phyloP scores from a whole-genome alignment of 2,888 invertebrate genomes.

The Sinohyriopsis cumingii region DNA sequence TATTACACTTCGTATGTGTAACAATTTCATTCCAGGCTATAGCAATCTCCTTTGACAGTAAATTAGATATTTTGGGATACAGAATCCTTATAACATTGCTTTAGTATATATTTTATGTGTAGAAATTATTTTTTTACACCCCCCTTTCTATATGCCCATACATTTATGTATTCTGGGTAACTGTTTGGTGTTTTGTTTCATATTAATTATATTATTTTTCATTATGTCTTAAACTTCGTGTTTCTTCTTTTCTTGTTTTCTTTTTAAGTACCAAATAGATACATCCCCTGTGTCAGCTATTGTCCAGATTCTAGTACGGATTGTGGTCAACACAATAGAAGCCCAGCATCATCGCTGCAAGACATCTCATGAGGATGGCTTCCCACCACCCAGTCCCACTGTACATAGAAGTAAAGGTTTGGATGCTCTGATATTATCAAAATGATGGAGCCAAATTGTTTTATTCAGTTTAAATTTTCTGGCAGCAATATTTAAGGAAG shows the following conservation, averaged over 20 bases:
- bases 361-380: constrained; percentile 75
- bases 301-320: constrained; percentile 84
- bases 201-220: not conserved
- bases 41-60: too few relatives aligned
- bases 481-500: not conserved
- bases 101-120: not conserved
- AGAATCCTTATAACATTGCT: not conserved
- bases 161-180: too few relatives aligned
- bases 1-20: not conserved
- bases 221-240: not conserved
- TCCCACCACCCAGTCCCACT: constrained; percentile 66
- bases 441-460: too few relatives aligned
- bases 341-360: constrained; percentile 93
- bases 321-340: constrained; percentile 93
- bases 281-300: constrained; percentile 65
- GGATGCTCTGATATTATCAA: not conserved
- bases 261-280: constrained; percentile 68
- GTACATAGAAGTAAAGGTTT: constrained; percentile 67
- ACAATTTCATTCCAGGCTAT: too few relatives aligned
- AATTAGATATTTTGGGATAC: not conserved
- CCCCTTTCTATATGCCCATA: too few relatives aligned
- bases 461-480: not conserved
- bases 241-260: not conserved
- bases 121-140: not conserved
- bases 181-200: not conserved